Conservation (phyloP, 2,113 vertebrate genomes). For the Cricetomys ansorgei region DNA sequence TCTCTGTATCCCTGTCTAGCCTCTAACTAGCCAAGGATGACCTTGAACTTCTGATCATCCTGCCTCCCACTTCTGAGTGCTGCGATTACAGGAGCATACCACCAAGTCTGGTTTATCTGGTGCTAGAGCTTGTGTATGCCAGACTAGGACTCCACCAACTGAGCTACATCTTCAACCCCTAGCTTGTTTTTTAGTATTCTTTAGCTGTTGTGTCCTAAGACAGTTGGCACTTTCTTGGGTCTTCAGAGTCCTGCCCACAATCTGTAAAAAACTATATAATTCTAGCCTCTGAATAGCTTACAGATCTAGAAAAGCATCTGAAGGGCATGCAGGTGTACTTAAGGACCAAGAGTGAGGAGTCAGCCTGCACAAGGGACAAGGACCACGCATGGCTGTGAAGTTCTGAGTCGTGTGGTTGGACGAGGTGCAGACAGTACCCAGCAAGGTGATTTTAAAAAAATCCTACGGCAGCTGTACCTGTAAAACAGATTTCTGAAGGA, state of each 20-base stretch:
- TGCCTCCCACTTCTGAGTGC: background rate
- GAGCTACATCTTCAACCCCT: background rate
- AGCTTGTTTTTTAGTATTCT: background rate
- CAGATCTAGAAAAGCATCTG: background rate
- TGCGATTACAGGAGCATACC: background rate
- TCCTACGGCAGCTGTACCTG: background rate
- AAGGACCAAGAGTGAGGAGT: background rate
- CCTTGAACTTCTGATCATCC: background rate
- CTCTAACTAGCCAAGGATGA: background rate
- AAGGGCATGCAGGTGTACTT: background rate
- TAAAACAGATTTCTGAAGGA: background rate
- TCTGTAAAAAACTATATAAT: background rate
- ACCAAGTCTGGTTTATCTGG: background rate
- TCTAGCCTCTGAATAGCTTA: background rate
- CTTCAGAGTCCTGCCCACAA: background rate
- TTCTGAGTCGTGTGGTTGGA: background rate
- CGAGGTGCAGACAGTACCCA: background rate
- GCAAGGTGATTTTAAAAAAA: background rate
- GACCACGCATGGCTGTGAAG: background rate
- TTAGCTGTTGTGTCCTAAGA: background rate
- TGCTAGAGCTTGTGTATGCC: background rate
- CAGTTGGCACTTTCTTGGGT: background rate
- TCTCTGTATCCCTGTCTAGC: background rate
- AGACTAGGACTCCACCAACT: background rate
- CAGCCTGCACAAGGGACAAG: background rate